phyloP scores from a whole-genome alignment of 2,113 vertebrate species.

The Scomber scombrus region DNA sequence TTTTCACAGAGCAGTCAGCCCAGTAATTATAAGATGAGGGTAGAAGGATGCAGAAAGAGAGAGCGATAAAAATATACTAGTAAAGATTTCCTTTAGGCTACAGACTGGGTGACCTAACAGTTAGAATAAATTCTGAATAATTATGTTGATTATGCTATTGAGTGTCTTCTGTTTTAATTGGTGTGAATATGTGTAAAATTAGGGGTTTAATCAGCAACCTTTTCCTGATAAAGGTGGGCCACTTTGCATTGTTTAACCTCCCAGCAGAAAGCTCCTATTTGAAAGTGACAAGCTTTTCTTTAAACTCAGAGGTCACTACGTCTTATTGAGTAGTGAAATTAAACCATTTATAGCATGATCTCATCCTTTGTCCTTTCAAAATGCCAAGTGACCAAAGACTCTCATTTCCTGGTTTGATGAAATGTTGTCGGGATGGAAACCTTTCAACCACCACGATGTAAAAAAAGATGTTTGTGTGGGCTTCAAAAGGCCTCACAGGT shows the following conservation, averaged over 20 bases:
- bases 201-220: neutral
- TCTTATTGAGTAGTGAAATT: neutral
- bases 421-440: conserved; percentile 11
- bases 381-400: conserved; percentile 7
- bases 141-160: neutral
- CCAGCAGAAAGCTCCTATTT: neutral
- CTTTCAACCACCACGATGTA: neutral
- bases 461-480: conserved; percentile 32
- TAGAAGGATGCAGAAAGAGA: neutral
- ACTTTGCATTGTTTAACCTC: neutral
- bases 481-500: neutral
- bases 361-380: conserved; percentile 39
- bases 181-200: neutral
- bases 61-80: neutral
- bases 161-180: neutral
- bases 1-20: neutral
- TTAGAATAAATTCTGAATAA: too few relatives aligned
- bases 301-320: neutral
- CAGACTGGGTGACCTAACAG: too few relatives aligned
- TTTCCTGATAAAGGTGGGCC: neutral
- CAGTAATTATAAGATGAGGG: neutral
- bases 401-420: conserved; percentile 18
- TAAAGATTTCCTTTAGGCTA: too few relatives aligned
- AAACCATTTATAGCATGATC: neutral
- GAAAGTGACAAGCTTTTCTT: conserved; percentile 8